Evolutionary conservation across 2,797 vertebrate genomes (phyloP).

Genomic region (Cetoscarus ocellatus): DNA sequence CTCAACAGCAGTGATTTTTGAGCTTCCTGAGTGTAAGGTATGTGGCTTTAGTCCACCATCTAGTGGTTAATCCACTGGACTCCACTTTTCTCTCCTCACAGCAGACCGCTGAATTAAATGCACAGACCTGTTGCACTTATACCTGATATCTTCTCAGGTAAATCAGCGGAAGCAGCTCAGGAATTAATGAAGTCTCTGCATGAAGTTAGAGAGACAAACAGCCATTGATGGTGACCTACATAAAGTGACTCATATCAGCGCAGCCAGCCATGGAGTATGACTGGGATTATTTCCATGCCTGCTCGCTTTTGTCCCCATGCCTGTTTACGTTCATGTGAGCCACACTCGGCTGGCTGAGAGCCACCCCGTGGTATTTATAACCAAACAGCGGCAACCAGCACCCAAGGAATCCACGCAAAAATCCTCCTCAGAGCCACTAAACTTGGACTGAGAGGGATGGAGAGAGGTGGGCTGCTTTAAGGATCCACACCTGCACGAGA

Average conservation of each 20-base stretch:
- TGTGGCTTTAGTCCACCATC: conserved; percentile 72
- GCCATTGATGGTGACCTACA: conserved; percentile 27
- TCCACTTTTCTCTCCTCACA: not conserved
- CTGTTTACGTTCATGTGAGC: conserved; percentile 69
- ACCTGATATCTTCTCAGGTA: not conserved
- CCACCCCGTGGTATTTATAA: conserved; percentile 75
- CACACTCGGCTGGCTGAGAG: conserved; percentile 66
- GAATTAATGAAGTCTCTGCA: not conserved
- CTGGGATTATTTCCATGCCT: conserved; percentile 59
- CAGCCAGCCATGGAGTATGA: conserved; percentile 56
- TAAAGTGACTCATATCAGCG: conserved; percentile 65
- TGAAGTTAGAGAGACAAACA: conserved; percentile 44
- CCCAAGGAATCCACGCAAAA: conserved; percentile 69
- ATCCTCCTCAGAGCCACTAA: conserved; percentile 48
- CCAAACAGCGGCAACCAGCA: conserved; percentile 59
- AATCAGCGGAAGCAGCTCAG: not conserved
- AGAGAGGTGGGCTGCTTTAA: conserved; percentile 20
- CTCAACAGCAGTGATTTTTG: not conserved
- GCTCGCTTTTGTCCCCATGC: conserved; percentile 55
- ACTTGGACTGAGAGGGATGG: conserved; percentile 51
- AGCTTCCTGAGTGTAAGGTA: conserved; percentile 27
- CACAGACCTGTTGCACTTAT: conserved; percentile 64
- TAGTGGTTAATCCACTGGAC: conserved; percentile 56
- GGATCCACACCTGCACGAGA: conserved; percentile 47
- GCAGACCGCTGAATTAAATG: not conserved